Conservation (phyloP, 2,113 vertebrate species). For the Lepus timidus region DNA sequence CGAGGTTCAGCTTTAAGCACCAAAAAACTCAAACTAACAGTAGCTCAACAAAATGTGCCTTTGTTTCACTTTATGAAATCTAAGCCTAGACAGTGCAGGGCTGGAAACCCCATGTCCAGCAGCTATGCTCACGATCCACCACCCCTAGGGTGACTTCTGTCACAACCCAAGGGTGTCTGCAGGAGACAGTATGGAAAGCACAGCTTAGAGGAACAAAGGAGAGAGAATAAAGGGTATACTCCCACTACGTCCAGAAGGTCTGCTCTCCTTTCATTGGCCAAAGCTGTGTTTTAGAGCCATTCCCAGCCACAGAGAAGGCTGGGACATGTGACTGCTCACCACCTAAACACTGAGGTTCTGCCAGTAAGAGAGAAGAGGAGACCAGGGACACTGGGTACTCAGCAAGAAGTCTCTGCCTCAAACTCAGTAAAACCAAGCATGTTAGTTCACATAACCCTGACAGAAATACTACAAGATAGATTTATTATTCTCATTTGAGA, state of each 20-base stretch:
- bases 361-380: not conserved
- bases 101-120: not conserved
- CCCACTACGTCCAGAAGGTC: fast-evolving
- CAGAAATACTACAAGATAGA: not conserved
- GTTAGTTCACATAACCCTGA: not conserved
- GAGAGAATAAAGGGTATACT: not conserved
- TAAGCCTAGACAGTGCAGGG: not conserved
- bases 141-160: fast-evolving
- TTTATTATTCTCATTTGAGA: not conserved
- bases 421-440: not conserved
- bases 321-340: too few relatives aligned
- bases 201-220: not conserved
- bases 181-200: too few relatives aligned
- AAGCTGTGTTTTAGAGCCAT: not conserved
- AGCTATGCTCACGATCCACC: too few relatives aligned
- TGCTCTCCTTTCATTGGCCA: not conserved
- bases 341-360: not conserved
- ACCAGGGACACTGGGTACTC: not conserved
- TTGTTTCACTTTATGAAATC: not conserved
- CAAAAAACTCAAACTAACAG: not conserved
- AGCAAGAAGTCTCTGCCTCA: not conserved
- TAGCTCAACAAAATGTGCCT: not conserved
- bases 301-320: not conserved
- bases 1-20: not conserved
- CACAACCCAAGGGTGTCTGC: not conserved